Conservation (phyloP, 1,140 invertebrate genomes). For the Helicoverpa zea region DNA sequence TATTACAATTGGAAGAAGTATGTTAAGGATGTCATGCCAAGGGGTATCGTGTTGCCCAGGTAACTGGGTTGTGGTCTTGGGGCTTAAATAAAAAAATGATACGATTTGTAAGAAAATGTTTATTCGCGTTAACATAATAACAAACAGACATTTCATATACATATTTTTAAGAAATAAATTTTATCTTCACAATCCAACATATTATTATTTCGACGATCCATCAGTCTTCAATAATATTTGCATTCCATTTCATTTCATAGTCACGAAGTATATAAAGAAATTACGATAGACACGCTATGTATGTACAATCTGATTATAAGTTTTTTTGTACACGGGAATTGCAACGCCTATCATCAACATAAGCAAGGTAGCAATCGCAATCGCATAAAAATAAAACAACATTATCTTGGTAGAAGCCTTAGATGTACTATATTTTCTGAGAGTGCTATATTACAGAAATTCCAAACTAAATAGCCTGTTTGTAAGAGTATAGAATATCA, state of each 20-base stretch:
- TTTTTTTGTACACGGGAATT: not conserved
- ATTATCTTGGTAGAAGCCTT: too few species aligned
- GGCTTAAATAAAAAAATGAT: not conserved
- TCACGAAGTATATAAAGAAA: not conserved
- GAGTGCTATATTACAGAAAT: too few species aligned
- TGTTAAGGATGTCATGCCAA: too few species aligned
- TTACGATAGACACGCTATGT: not conserved
- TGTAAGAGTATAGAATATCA: too few species aligned
- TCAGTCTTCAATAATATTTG: conserved; percentile 56
- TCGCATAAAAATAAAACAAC: too few species aligned
- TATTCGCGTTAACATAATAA: conserved; percentile 48
- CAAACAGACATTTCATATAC: conserved; percentile 51
- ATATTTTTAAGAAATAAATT: conserved; percentile 59
- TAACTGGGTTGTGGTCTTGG: too few species aligned
- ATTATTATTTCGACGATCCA: conserved; percentile 45
- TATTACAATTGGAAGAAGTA: too few species aligned
- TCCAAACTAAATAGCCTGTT: too few species aligned
- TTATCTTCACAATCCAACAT: conserved; percentile 51
- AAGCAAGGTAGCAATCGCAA: too few species aligned
- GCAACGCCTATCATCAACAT: too few species aligned
- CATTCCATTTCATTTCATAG: not conserved
- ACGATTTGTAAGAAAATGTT: conserved; percentile 30
- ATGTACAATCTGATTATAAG: not conserved
- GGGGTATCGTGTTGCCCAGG: too few species aligned
- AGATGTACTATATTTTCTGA: too few species aligned